These are phyloP conservation scores for Tricholaema leucomelas DNA, from an alignment of 2,113 vertebrate genomes.

Conservation along the genomic window DNA sequence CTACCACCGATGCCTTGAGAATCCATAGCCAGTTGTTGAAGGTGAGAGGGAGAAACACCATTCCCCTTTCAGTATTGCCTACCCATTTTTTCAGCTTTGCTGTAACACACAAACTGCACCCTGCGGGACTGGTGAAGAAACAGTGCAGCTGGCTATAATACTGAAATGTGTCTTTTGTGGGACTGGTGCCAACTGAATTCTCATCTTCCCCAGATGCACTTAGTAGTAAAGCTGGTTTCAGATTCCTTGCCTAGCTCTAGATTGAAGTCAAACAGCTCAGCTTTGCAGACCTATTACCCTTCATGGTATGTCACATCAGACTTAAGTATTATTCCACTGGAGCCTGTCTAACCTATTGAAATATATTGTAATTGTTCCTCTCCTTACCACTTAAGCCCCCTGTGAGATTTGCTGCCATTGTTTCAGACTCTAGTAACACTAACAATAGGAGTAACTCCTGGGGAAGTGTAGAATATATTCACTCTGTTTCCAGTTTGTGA, in stretches of 20 bases:
- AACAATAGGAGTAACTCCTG: neutral
- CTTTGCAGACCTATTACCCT: neutral
- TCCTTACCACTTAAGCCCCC: neutral
- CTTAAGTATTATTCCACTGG: neutral
- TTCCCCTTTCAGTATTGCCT: rapidly evolving
- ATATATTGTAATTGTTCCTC: neutral
- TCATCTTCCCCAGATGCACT: neutral
- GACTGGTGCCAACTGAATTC: neutral
- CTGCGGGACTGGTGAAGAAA: neutral
- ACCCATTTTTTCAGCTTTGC: neutral
- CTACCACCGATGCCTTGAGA: neutral
- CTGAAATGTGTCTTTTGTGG: rapidly evolving
- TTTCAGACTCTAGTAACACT: neutral
- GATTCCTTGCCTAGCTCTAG: neutral
- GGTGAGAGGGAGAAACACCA: neutral
- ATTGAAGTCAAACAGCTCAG: neutral
- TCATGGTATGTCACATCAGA: rapidly evolving
- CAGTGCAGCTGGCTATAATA: neutral
- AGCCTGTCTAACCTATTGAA: neutral
- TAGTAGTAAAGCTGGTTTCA: conserved; percentile 1
- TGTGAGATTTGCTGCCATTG: neutral
- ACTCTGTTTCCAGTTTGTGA: neutral
- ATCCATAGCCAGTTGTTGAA: neutral
- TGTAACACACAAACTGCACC: neutral
- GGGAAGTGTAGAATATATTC: neutral